phyloP scores from a whole-genome alignment of 2,113 vertebrate genomes.

The Bos taurus region DNA sequence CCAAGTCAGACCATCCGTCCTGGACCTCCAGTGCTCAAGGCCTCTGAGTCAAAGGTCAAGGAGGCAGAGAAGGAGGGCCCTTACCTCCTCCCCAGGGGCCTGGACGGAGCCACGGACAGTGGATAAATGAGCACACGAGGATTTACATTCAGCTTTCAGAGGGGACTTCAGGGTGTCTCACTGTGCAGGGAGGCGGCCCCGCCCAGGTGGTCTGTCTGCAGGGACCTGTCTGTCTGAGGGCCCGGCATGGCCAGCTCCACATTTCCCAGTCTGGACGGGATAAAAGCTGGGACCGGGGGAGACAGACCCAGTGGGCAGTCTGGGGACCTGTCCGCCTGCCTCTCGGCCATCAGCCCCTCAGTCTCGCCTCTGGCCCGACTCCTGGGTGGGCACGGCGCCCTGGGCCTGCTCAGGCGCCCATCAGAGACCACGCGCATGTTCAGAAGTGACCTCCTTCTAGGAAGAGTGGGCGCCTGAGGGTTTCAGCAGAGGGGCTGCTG shows the following conservation, averaged over 20 bases:
- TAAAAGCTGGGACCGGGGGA: background rate
- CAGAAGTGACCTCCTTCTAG: background rate
- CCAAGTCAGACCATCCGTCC: rapidly evolving
- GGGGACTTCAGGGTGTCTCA: rapidly evolving
- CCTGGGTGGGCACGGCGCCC: rapidly evolving
- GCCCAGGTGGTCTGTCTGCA: rapidly evolving
- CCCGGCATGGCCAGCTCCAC: background rate
- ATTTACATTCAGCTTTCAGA: rapidly evolving
- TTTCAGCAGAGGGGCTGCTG: rapidly evolving
- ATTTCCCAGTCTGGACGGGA: background rate
- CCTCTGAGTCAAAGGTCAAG: background rate
- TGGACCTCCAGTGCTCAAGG: background rate
- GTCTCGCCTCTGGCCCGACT: background rate
- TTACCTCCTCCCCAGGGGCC: background rate
- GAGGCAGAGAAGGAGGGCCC: background rate
- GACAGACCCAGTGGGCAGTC: rapidly evolving
- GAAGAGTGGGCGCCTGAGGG: rapidly evolving
- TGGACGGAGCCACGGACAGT: background rate
- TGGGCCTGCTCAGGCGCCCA: background rate
- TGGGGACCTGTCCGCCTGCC: background rate
- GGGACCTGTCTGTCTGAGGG: background rate
- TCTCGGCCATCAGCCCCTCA: background rate
- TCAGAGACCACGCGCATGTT: background rate
- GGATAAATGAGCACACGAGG: rapidly evolving
- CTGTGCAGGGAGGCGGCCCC: background rate